Conservation (phyloP, 2,797 vertebrate species). For the Melanotaenia pygmaea region DNA sequence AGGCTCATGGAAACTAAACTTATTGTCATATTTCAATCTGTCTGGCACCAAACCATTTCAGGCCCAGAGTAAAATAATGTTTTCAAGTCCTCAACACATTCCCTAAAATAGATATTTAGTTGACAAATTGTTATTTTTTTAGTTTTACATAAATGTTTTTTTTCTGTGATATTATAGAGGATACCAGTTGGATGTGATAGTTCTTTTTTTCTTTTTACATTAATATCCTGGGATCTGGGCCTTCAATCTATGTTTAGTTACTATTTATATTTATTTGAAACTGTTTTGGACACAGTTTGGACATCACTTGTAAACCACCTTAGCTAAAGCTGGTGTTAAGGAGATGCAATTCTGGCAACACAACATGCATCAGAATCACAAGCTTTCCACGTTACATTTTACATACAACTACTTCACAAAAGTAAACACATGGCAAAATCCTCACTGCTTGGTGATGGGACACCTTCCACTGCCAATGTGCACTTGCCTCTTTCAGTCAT, state of each 20-base stretch:
- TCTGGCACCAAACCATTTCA: conserved; percentile 35
- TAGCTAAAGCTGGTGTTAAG: neutral
- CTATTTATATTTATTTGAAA: neutral
- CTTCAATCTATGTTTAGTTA: neutral
- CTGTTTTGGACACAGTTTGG: neutral
- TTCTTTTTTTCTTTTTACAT: neutral
- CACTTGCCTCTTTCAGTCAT: neutral
- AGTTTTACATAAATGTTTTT: neutral
- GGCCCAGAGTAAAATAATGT: neutral
- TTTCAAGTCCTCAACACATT: neutral
- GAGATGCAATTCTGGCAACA: neutral
- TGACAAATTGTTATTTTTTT: neutral
- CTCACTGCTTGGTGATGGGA: neutral
- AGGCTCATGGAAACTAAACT: conserved; percentile 77
- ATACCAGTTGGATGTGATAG: neutral
- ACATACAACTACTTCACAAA: no score
- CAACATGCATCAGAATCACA: neutral
- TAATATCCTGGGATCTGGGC: neutral
- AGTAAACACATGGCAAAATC: neutral
- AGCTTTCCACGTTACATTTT: neutral
- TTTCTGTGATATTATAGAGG: neutral
- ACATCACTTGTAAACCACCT: neutral
- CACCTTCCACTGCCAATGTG: neutral
- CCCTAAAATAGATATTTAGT: neutral
- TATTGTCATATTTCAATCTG: conserved; percentile 31